Base-by-base conservation (phyloP, 2,888 invertebrate genomes). In the Nomada fucata region DNA sequence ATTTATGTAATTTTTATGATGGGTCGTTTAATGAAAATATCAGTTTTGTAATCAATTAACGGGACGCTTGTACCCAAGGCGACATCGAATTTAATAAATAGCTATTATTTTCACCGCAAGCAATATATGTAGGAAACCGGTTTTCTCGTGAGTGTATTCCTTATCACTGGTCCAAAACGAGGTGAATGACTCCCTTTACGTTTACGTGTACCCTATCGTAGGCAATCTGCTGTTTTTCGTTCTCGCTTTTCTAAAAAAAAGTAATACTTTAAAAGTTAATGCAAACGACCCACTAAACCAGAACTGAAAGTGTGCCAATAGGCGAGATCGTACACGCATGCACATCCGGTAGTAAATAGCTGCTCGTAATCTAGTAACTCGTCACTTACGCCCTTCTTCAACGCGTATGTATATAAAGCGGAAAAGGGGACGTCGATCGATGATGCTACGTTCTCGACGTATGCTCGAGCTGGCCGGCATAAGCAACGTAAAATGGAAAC, bases 401-500 rank as follows among this genome's bases (percentile, higher is more conserved):
- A 76, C 57, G 77, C 52, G 68, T 15, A 47, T 15, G 36, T 0
- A 36, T 75, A 73, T 67, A 63, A 57, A 83, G 74, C 87, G 87
- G 80, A 87, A 87, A 87, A 69, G 83, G 83, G 86, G 72, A 76
- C 73, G 57, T 47, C 64, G 76, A 84, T 83, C 80, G 82, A 80
- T 74, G 75, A 79, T 69, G 44, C 47, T 65, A 73, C 76, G 69
- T 76, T 74, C n/a, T n/a, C n/a, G n/a, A n/a, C n/a, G n/a, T n/a
- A n/a, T n/a, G 73, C 65, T 68, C 53, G 44, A 52, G 70, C 26
- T 72, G 50, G 64, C 76, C 63, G 57, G 57, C 18, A 75, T 71
- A 73, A 84, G 76, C 75, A 83, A 79, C 78, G 65, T 88, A 87
- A 91, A 89, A 90, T 85, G 78, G 89, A 91, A 91, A n/a, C n/a